Evolutionary conservation across 2,888 invertebrate genomes (phyloP).

Genomic region (Rhagophthalmus giganteus): DNA sequence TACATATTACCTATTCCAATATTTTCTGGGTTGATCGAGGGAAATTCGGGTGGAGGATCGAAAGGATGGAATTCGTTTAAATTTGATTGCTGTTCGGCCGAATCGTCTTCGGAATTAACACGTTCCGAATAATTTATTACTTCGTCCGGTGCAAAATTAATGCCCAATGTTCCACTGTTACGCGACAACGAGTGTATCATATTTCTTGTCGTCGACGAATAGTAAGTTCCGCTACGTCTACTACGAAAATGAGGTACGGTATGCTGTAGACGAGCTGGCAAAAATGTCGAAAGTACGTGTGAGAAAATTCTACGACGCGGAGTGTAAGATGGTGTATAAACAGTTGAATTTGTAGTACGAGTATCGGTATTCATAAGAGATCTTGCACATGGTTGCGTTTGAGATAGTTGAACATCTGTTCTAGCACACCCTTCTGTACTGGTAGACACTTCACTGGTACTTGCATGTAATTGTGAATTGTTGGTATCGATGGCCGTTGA

Average conservation of each 20-base stretch:
- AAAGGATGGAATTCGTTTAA: conserved; percentile 39
- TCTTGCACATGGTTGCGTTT: conserved; percentile 20
- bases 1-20: conserved; percentile 50
- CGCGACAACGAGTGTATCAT: conserved; percentile 7
- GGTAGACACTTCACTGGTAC: not conserved
- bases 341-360: conserved; percentile 39
- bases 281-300: conserved; percentile 48
- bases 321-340: conserved; percentile 37
- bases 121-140: conserved; percentile 52
- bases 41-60: conserved; percentile 43
- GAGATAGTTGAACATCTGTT: not conserved
- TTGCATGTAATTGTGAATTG: not conserved
- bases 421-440: conserved; percentile 3
- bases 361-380: conserved; percentile 28
- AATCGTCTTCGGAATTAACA: conserved; percentile 46
- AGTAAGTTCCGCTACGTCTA: conserved; percentile 13
- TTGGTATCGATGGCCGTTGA: not conserved
- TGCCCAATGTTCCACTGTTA: not conserved
- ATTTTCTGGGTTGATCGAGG: conserved; percentile 44
- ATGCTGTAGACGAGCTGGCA: conserved; percentile 47
- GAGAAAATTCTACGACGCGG: conserved; percentile 44
- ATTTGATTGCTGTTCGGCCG: conserved; percentile 21
- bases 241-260: conserved; percentile 35
- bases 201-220: conserved; percentile 20
- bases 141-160: conserved; percentile 41